Evolutionary conservation across 2,113 vertebrate genomes (phyloP).

Genomic region (Spermophilus dauricus): DNA sequence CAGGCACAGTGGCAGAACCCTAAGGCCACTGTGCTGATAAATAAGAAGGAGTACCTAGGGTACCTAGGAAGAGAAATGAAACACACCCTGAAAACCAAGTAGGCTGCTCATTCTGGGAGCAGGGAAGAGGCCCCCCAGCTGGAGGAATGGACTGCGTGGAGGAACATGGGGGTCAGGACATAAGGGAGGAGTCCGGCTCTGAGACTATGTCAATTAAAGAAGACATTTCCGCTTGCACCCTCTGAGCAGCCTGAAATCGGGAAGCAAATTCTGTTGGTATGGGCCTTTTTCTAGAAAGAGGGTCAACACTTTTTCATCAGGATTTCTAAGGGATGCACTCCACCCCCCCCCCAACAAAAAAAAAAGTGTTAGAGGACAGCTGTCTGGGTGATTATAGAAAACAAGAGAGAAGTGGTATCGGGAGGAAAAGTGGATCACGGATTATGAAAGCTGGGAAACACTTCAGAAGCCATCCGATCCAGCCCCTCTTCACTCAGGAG

Average conservation of each 20-base stretch:
- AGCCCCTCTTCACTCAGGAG: not conserved
- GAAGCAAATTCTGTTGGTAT: not conserved
- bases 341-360: no score
- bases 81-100: not conserved
- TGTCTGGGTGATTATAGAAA: not conserved
- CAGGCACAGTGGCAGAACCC: not conserved
- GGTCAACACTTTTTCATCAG: not conserved
- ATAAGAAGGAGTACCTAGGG: not conserved
- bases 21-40: not conserved
- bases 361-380: not conserved
- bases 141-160: not conserved
- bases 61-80: not conserved
- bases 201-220: not conserved
- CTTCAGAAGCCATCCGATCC: not conserved
- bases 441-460: not conserved
- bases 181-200: not conserved
- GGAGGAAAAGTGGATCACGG: not conserved
- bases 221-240: not conserved
- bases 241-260: not conserved
- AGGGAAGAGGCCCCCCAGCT: not conserved
- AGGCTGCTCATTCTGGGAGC: no score
- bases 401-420: not conserved
- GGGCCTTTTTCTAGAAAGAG: not conserved
- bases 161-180: no score
- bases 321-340: not conserved